phyloP scores from a whole-genome alignment of 2,113 vertebrate species.

The Scortum barcoo region DNA sequence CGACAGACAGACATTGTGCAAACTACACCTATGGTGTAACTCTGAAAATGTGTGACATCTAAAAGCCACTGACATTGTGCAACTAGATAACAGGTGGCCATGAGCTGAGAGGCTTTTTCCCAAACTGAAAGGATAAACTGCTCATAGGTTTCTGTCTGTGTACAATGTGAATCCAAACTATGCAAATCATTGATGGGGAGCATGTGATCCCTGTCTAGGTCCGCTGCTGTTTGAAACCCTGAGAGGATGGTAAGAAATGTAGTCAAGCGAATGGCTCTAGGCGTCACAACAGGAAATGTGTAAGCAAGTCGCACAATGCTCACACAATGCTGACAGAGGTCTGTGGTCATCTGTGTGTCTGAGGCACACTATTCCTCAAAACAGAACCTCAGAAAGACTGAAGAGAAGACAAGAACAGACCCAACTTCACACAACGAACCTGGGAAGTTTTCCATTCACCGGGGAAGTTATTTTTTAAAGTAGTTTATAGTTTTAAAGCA shows the following conservation, averaged over 20 bases:
- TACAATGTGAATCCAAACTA: background rate
- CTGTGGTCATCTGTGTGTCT: background rate
- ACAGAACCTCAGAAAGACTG: background rate
- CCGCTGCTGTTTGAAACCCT: background rate
- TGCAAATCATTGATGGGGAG: background rate
- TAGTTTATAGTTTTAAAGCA: slow-evolving; percentile 22
- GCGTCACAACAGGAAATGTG: slow-evolving; percentile 59
- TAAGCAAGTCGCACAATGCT: slow-evolving; percentile 51
- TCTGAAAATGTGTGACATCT: background rate
- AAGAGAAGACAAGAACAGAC: background rate
- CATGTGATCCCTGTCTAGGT: background rate
- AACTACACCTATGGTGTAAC: background rate
- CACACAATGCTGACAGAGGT: slow-evolving; percentile 54
- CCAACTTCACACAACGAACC: background rate
- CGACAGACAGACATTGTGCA: background rate
- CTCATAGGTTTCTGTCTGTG: background rate
- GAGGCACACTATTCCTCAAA: background rate
- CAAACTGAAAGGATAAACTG: background rate
- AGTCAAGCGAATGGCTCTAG: background rate
- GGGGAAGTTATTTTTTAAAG: slow-evolving; percentile 49
- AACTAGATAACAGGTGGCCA: slow-evolving; percentile 5
- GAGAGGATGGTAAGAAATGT: background rate
- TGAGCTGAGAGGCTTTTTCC: background rate
- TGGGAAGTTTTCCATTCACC: background rate
- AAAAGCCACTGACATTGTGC: background rate